These are phyloP conservation scores for Nymphalis io DNA, from an alignment of 1,140 invertebrate genomes.

Conservation along the genomic window DNA sequence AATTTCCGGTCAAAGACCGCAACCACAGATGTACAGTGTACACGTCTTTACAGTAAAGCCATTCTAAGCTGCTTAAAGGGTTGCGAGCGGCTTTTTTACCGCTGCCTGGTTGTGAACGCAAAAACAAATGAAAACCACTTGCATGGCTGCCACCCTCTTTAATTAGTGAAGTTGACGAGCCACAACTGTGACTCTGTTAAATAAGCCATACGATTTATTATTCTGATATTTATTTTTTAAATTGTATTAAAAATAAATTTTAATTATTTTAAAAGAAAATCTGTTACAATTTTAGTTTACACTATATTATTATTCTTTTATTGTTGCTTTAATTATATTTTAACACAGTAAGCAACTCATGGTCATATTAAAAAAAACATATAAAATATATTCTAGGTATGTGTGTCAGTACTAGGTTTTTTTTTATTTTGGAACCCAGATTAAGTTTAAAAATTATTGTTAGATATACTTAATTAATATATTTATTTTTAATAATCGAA, in stretches of 20 bases:
- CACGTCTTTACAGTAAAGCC: slow-evolving; percentile 30
- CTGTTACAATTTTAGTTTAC: neutral
- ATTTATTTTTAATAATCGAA: too few relatives aligned
- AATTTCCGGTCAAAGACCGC: slow-evolving; percentile 24
- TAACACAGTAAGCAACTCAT: too few relatives aligned
- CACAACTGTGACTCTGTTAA: slow-evolving; percentile 20
- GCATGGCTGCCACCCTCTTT: slow-evolving; percentile 57
- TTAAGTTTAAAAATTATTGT: too few relatives aligned
- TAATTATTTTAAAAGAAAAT: too few relatives aligned
- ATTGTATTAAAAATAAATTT: neutral
- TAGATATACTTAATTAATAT: too few relatives aligned
- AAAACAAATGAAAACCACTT: slow-evolving; percentile 51
- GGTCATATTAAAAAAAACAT: too few relatives aligned
- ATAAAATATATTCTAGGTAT: too few relatives aligned
- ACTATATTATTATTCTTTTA: neutral
- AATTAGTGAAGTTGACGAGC: slow-evolving; percentile 49
- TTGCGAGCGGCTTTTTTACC: slow-evolving; percentile 43
- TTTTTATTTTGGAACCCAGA: too few relatives aligned
- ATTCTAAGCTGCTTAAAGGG: slow-evolving; percentile 40
- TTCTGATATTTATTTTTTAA: neutral
- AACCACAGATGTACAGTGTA: slow-evolving; percentile 26
- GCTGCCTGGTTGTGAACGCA: slow-evolving; percentile 36
- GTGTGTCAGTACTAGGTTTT: too few relatives aligned
- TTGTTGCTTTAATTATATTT: too few relatives aligned
- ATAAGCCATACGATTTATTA: slow-evolving; percentile 12